phyloP scores from a whole-genome alignment of 2,113 vertebrate genomes.

The Cygnus atratus region DNA sequence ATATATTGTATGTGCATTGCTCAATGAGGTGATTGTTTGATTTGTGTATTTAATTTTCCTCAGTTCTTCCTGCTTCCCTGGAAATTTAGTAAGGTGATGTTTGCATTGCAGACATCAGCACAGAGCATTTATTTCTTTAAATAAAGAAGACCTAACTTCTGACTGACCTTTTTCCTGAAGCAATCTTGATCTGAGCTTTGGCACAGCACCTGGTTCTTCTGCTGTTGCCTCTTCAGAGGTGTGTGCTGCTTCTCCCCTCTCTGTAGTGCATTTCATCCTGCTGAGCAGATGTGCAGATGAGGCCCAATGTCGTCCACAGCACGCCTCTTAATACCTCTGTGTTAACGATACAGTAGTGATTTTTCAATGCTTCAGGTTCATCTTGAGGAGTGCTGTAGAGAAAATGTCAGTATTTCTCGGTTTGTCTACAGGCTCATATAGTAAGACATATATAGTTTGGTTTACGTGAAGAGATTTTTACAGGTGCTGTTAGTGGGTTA shows the following conservation, averaged over 20 bases:
- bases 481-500: background rate
- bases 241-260: background rate
- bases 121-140: background rate
- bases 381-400: background rate
- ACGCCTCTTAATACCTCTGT: background rate
- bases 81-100: background rate
- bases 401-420: background rate
- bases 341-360: too few species aligned
- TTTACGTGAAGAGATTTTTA: background rate
- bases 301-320: accelerated
- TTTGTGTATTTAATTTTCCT: background rate
- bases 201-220: background rate
- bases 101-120: background rate
- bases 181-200: background rate
- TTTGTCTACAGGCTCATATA: background rate
- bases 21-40: background rate
- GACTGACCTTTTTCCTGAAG: background rate
- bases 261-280: too few species aligned
- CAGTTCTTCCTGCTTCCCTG: background rate
- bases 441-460: background rate
- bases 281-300: background rate
- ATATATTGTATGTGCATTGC: background rate
- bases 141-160: background rate
- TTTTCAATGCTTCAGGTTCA: accelerated
- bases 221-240: background rate